Evolutionary conservation across 2,113 vertebrate species (phyloP), one percentile per base, ranked within the genome.

Genomic region (Hippopotamus amphibius): DNA sequence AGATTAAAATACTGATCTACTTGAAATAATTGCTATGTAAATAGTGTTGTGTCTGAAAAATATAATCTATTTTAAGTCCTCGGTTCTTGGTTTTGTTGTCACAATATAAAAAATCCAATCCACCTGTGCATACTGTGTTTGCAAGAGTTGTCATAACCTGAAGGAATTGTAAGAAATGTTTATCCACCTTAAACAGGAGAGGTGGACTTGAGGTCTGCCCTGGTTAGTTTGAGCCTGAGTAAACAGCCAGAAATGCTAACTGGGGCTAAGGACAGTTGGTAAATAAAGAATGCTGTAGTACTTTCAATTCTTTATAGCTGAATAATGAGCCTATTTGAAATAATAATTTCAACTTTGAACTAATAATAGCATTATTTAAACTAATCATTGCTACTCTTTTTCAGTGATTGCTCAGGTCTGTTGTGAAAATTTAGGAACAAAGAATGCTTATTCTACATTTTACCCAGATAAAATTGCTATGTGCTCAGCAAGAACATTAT

Each of bases 31-130:
- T 88, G n/a, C 50, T 41, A 68, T 30, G 46, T 88, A 92, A 94
- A 88, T 46, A 96, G 43, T 69, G 92, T 41, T 55, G 37, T 74
- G 6, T 84, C 28, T 84, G 22, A 87, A 96, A 92, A 97, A 41
- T 79, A 77, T 57, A 82, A 88, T 82, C 68, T 81, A 68, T 65
- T 95, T 90, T 95, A 95, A 71, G 19, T 59, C 46, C 2, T 93
- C 15, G 22, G 53, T 79, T 80, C 37, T 93, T 43, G 43, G 21
- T 79, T 93, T 91, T 94, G 72, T 88, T 96, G 63, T 96, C 28
- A 79, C 12, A 76, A 82, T 79, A 82, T 69, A 90, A 96, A 80
- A 19, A 76, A 57, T 72, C 14, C 21, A 95, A 48, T 90, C 22
- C 7, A 90, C 41, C 12, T 82, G n/a, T 93, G 55, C 65, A 68